Percentiles rank a stretch among this genome's conserved stretches.
Evolutionary conservation across 2,113 vertebrate species (phyloP).

Genomic region (Egretta garzetta): DNA sequence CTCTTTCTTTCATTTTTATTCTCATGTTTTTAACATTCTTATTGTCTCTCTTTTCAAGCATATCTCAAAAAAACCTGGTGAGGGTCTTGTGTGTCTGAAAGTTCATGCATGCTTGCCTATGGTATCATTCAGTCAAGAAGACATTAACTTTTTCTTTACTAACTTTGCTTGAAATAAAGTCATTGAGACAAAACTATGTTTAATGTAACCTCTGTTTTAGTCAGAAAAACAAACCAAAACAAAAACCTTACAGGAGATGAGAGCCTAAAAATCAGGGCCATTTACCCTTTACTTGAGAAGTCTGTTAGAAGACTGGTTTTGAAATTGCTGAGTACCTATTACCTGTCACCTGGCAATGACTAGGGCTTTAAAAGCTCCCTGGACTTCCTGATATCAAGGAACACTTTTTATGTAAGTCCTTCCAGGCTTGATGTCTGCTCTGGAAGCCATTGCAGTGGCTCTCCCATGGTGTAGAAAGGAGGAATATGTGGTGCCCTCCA

Average conservation of each 20-base stretch:
- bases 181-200: rapidly evolving
- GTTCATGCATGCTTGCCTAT: neutral
- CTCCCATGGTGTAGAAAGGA: neutral
- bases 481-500: neutral
- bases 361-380: neutral
- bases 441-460: neutral
- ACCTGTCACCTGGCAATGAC: neutral
- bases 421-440: neutral
- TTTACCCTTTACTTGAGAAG: neutral
- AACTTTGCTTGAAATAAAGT: neutral
- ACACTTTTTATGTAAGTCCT: neutral
- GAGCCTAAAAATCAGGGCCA: neutral
- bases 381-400: neutral
- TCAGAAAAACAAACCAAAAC: neutral
- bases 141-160: neutral
- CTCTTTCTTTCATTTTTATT: neutral
- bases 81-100: neutral
- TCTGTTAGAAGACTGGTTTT: neutral
- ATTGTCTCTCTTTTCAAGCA: neutral
- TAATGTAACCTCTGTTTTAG: neutral
- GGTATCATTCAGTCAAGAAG: neutral
- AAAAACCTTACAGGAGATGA: neutral
- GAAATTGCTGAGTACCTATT: neutral
- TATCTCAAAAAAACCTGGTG: neutral
- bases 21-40: neutral